A percentile compares a stretch with the other conserved stretches of the same genome.
Evolutionary conservation across 2,888 invertebrate species (phyloP).

Genomic region (Elegia similella): DNA sequence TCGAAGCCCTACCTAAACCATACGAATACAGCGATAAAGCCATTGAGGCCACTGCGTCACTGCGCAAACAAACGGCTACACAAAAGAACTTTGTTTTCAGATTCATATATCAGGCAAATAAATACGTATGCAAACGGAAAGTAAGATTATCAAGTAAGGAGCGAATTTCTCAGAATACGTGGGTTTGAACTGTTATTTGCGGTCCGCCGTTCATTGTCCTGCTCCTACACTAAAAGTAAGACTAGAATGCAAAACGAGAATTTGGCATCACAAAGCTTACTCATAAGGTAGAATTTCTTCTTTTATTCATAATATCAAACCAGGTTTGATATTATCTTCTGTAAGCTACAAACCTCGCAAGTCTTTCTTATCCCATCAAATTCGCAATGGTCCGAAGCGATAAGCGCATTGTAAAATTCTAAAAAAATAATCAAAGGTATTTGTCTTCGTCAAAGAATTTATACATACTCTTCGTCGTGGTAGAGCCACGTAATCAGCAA

Average conservation of each 20-base stretch:
- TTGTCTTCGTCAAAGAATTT: too few relatives aligned
- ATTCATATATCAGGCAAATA: slow-evolving; percentile 6
- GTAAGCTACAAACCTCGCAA: too few relatives aligned
- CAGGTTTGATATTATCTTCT: too few relatives aligned
- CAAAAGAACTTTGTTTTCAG: slow-evolving; percentile 16
- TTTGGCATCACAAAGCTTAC: too few relatives aligned
- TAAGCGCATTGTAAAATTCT: too few relatives aligned
- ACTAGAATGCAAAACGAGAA: not conserved
- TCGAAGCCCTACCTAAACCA: slow-evolving; percentile 8
- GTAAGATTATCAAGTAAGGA: slow-evolving; percentile 13
- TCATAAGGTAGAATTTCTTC: too few relatives aligned
- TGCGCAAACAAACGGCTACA: slow-evolving; percentile 19
- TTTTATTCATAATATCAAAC: too few relatives aligned
- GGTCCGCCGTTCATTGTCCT: slow-evolving; percentile 8
- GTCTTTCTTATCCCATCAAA: too few relatives aligned
- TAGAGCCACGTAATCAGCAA: too few relatives aligned
- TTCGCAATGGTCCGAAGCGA: too few relatives aligned
- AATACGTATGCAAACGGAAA: slow-evolving; percentile 8
- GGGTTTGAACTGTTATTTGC: slow-evolving; percentile 13
- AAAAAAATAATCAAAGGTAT: too few relatives aligned
- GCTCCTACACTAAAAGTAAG: not conserved
- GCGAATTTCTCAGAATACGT: slow-evolving; percentile 15
- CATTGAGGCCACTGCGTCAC: slow-evolving; percentile 16
- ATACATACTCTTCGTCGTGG: too few relatives aligned
- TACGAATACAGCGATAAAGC: slow-evolving; percentile 8